These are phyloP conservation scores for Drosophila tanythrix DNA, from an alignment of 2,888 invertebrate genomes.

Conservation along the genomic window DNA sequence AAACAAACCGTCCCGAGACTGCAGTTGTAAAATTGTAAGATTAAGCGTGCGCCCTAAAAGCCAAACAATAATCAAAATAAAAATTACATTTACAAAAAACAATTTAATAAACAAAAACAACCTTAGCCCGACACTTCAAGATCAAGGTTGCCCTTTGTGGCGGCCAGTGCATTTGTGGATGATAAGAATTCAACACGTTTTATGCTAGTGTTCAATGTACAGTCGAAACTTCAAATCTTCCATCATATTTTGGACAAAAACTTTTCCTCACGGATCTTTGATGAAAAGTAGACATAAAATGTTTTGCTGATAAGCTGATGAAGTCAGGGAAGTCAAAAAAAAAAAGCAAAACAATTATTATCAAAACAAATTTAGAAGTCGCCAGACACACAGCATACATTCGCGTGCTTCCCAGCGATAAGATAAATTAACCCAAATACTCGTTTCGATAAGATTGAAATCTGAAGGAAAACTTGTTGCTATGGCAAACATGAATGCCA, in stretches of 20 bases:
- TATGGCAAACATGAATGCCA: neutral
- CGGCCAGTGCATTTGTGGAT: neutral
- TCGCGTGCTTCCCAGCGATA: constrained; percentile 25
- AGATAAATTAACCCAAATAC: constrained; percentile 3
- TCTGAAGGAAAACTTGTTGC: constrained; percentile 12
- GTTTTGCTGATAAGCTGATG: constrained; percentile 31
- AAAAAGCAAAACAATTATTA: neutral
- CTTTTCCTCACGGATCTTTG: constrained; percentile 50
- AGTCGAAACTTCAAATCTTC: neutral
- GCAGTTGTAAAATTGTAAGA: constrained; percentile 52
- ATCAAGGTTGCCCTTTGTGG: constrained; percentile 52
- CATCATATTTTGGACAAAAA: constrained; percentile 36
- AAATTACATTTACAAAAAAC: neutral
- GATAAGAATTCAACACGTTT: constrained; percentile 57
- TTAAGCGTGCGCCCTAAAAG: constrained; percentile 46
- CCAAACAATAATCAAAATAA: constrained; percentile 51
- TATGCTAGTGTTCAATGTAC: constrained; percentile 34
- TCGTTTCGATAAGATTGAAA: constrained; percentile 6
- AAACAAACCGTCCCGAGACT: constrained; percentile 47
- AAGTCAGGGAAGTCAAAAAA: constrained; percentile 16
- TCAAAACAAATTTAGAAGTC: constrained; percentile 26
- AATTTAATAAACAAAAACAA: constrained; percentile 15
- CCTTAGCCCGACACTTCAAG: constrained; percentile 42
- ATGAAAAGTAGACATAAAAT: constrained; percentile 24
- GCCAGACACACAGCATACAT: constrained; percentile 41